Evolutionary conservation across 37 sponge, comb jelly and placozoan species (phyloP).

Genomic region (Oopsacas minuta): DNA sequence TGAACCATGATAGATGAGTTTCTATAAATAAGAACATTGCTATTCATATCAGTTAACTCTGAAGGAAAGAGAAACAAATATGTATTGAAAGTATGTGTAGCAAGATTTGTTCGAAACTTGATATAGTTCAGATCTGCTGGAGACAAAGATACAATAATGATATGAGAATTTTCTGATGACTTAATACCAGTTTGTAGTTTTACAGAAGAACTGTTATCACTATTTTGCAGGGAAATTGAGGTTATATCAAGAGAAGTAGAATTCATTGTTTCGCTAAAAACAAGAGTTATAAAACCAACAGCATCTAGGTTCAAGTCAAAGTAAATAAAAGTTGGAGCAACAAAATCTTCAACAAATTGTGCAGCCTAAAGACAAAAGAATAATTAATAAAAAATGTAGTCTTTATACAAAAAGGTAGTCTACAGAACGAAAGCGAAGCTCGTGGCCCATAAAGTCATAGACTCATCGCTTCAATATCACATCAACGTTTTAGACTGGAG

Average conservation of each 20-base stretch:
- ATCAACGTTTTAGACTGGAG: too few relatives aligned
- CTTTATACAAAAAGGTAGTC: neutral
- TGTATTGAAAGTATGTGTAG: conserved; percentile 25
- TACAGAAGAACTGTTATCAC: neutral
- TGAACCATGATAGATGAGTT: conserved; percentile 6
- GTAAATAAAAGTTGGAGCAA: conserved; percentile 35
- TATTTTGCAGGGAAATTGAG: conserved; percentile 29
- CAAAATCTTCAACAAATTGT: conserved; percentile 30
- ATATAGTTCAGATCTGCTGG: conserved; percentile 48
- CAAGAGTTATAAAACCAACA: conserved; percentile 42
- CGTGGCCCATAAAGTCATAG: neutral
- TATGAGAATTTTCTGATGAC: neutral
- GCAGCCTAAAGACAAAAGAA: neutral
- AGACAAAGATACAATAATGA: conserved; percentile 33
- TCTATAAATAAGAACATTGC: conserved; percentile 21
- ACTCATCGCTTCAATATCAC: neutral
- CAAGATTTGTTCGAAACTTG: conserved; percentile 44
- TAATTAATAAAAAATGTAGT: neutral
- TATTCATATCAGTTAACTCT: conserved; percentile 58
- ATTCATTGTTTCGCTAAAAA: conserved; percentile 75
- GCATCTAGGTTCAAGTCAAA: conserved; percentile 59
- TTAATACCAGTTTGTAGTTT: conserved; percentile 26
- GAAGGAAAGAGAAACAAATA: conserved; percentile 27
- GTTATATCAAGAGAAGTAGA: conserved; percentile 36
- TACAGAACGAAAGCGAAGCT: neutral